These are phyloP conservation scores for Pelvicachromis taeniatus DNA, from an alignment of 2,113 vertebrate genomes.

Conservation along the genomic window DNA sequence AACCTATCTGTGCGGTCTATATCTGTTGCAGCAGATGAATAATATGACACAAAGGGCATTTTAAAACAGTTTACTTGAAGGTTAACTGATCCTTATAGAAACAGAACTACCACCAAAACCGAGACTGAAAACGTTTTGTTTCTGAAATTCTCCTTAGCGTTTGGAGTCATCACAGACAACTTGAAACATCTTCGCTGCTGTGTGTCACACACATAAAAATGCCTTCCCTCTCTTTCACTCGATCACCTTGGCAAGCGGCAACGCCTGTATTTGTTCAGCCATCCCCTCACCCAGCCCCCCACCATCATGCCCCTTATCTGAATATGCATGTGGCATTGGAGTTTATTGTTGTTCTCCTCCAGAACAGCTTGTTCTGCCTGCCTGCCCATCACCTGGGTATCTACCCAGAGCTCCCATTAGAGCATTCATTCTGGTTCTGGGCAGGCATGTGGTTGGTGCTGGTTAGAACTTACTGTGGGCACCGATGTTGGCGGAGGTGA, in stretches of 20 bases:
- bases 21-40: background rate
- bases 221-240: background rate
- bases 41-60: background rate
- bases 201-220: background rate
- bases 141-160: background rate
- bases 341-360: constrained; percentile 26
- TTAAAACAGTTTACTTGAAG: background rate
- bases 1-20: background rate
- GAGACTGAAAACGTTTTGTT: background rate
- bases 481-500: background rate
- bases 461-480: background rate
- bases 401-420: background rate
- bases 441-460: background rate
- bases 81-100: background rate
- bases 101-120: background rate
- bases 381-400: background rate
- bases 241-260: background rate
- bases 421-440: background rate
- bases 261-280: constrained; percentile 11
- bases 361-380: constrained; percentile 2
- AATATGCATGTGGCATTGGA: background rate
- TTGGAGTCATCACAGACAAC: background rate
- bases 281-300: background rate
- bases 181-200: background rate
- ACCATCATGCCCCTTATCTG: constrained; percentile 28